Percentiles rank a stretch among this genome's conserved stretches.
These are phyloP conservation scores for Cryptomyrus ogoouensis DNA, from an alignment of 2,113 vertebrate species.

Conservation along the genomic window DNA sequence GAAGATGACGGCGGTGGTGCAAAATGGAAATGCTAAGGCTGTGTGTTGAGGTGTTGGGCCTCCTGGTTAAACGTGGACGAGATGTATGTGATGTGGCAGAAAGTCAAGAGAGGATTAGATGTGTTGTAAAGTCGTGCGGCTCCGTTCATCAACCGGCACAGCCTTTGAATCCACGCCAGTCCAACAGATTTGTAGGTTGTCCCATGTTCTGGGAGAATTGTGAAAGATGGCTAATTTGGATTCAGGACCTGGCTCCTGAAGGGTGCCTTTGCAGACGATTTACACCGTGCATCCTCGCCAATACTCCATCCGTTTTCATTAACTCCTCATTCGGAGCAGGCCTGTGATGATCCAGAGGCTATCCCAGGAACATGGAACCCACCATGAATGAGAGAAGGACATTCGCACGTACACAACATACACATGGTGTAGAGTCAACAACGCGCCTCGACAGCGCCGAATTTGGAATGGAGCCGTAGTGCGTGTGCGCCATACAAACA, in stretches of 20 bases:
- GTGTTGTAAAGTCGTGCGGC: neutral
- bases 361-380: neutral
- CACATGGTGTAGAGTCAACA: neutral
- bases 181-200: neutral
- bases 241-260: neutral
- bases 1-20: neutral
- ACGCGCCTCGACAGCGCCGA: neutral
- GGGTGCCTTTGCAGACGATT: neutral
- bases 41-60: neutral
- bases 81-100: neutral
- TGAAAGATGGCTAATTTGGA: conserved; percentile 5
- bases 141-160: neutral
- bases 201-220: neutral
- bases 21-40: neutral
- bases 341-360: neutral
- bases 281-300: neutral
- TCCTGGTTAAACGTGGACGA: neutral
- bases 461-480: neutral
- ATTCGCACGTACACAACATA: neutral
- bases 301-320: neutral
- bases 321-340: neutral
- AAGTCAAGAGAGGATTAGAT: neutral
- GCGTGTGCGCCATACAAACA: neutral
- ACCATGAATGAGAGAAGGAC: neutral
- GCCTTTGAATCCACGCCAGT: neutral